Conservation (phyloP, 2,888 invertebrate genomes). For the Dermolepida albohirtum region DNA sequence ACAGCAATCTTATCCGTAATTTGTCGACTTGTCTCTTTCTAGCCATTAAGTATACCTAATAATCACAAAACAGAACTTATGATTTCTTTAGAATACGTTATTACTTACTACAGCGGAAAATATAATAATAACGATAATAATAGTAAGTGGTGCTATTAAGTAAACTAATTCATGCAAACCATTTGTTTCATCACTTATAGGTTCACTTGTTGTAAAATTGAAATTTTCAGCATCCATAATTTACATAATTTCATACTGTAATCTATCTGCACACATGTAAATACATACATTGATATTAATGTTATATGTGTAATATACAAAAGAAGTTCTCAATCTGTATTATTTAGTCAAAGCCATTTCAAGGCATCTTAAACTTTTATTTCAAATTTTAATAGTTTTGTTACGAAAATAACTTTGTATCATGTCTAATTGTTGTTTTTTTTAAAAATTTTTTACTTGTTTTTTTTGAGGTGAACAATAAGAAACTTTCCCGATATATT, state of each 20-base stretch:
- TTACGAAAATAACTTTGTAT: no score
- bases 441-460: no score
- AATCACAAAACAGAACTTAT: conserved; percentile 6
- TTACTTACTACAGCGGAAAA: conserved; percentile 61
- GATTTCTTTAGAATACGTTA: conserved; percentile 1
- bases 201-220: conserved; percentile 18
- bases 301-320: no score
- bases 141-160: conserved; percentile 57
- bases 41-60: conserved; percentile 68
- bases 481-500: no score
- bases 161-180: conserved; percentile 16
- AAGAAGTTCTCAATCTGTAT: no score
- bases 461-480: no score
- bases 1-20: conserved; percentile 73
- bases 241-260: conserved; percentile 9
- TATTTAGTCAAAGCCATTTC: no score
- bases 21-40: conserved; percentile 69
- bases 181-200: conserved; percentile 4
- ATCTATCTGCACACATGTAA: no score
- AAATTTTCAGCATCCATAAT: conserved; percentile 16
- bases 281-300: no score
- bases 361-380: no score
- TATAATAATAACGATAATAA: conserved; percentile 60
- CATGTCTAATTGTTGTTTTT: no score
- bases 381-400: no score